A percentile compares a stretch with the other conserved stretches of the same genome.
These are phyloP conservation scores for Apotomis capreana DNA, from an alignment of 2,888 invertebrate species.

Conservation along the genomic window DNA sequence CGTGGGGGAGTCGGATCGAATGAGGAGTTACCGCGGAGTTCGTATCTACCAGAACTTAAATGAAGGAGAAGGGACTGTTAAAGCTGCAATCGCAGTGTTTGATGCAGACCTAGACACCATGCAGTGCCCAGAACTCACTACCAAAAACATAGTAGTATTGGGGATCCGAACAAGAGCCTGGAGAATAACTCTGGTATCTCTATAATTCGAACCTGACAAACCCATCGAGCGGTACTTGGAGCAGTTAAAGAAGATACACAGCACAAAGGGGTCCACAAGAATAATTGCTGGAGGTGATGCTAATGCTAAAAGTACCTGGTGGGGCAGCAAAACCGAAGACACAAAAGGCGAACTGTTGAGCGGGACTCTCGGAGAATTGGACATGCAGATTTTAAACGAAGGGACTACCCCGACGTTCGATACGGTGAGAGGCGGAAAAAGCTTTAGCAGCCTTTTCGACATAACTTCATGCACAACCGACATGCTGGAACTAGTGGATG, in stretches of 20 bases:
- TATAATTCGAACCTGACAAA: background rate
- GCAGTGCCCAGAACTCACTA: background rate
- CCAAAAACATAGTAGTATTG: background rate
- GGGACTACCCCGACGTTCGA: background rate
- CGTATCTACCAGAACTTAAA: conserved; percentile 15
- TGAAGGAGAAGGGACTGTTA: background rate
- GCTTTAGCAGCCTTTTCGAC: conserved; percentile 28
- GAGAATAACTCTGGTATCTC: background rate
- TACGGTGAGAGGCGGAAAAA: conserved; percentile 13
- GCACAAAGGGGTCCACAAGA: background rate
- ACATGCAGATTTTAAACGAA: background rate
- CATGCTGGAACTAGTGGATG: conserved; percentile 5
- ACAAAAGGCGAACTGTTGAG: background rate
- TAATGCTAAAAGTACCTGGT: too few species aligned
- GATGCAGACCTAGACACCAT: background rate
- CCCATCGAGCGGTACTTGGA: background rate
- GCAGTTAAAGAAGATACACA: background rate
- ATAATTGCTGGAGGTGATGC: background rate
- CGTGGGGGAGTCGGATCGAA: conserved; percentile 14
- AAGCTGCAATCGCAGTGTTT: conserved; percentile 20
- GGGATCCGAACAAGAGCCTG: background rate
- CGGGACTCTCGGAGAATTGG: background rate
- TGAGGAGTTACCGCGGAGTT: conserved; percentile 12
- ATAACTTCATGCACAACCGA: conserved; percentile 29
- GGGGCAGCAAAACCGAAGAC: background rate